Evolutionary conservation across 2,797 vertebrate species (phyloP).

Genomic region (Urosaurus nigricauda): DNA sequence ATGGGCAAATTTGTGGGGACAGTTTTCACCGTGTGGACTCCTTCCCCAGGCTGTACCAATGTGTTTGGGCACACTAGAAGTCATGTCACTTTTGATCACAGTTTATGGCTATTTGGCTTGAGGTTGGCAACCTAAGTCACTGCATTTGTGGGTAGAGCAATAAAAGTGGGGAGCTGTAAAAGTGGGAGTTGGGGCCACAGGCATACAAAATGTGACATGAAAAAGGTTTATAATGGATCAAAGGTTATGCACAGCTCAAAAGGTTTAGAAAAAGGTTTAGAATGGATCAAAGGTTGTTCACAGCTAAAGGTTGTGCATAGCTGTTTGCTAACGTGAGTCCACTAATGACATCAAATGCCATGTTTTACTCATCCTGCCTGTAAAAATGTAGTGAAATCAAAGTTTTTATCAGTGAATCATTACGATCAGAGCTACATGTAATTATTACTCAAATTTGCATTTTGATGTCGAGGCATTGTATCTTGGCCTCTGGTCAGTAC

Average conservation of each 20-base stretch:
- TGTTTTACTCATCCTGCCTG: neutral
- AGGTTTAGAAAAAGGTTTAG: neutral
- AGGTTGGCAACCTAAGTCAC: no score
- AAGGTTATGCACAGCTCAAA: neutral
- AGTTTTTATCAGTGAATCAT: neutral
- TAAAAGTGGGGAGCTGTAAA: no score
- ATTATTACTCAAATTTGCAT: neutral
- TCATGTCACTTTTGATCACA: no score
- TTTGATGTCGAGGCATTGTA: neutral
- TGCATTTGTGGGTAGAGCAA: no score
- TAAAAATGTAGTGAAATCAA: neutral
- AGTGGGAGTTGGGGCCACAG: no score
- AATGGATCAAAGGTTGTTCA: neutral
- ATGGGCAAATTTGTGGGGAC: no score
- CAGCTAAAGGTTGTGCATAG: no score
- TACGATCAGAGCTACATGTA: neutral
- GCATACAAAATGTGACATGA: neutral
- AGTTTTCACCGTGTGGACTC: no score
- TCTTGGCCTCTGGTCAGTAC: neutral
- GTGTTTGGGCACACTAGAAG: no score
- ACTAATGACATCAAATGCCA: neutral
- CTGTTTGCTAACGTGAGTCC: neutral
- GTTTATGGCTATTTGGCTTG: no score
- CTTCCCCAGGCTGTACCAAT: no score
- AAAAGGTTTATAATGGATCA: neutral